Conservation (phyloP, 2,888 invertebrate species). For the Dione juno region DNA sequence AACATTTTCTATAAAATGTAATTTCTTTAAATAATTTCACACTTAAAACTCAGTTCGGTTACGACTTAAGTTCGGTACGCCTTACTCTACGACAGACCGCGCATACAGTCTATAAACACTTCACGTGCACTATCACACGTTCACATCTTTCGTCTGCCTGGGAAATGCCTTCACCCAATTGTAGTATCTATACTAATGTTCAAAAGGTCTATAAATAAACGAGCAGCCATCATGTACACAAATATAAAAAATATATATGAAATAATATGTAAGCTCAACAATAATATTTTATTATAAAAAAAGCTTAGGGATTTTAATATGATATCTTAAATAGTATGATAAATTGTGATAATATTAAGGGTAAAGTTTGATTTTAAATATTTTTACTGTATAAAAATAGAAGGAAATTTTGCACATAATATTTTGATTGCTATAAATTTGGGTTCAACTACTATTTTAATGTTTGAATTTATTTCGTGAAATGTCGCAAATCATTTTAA, state of each 20-base stretch:
- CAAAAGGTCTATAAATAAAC: conserved; percentile 35
- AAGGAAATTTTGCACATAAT: no score
- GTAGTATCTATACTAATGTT: conserved; percentile 19
- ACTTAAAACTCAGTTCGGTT: conserved; percentile 17
- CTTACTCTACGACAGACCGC: conserved; percentile 19
- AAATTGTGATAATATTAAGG: background rate
- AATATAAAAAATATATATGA: background rate
- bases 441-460: no score
- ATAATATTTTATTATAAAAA: no score
- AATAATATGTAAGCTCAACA: background rate
- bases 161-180: conserved; percentile 21
- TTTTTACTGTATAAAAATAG: background rate
- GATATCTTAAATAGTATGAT: no score
- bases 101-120: conserved; percentile 29
- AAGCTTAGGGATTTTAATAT: no score
- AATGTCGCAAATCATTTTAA: no score
- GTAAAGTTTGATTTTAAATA: background rate
- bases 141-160: conserved; percentile 34
- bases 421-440: background rate
- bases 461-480: no score
- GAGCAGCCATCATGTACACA: conserved; percentile 18
- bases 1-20: background rate
- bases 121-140: conserved; percentile 43
- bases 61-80: conserved; percentile 10
- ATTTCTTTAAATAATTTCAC: conserved; percentile 14